Evolutionary conservation across 2,888 invertebrate genomes (phyloP).

Genomic region (Amaurobius ferox): DNA sequence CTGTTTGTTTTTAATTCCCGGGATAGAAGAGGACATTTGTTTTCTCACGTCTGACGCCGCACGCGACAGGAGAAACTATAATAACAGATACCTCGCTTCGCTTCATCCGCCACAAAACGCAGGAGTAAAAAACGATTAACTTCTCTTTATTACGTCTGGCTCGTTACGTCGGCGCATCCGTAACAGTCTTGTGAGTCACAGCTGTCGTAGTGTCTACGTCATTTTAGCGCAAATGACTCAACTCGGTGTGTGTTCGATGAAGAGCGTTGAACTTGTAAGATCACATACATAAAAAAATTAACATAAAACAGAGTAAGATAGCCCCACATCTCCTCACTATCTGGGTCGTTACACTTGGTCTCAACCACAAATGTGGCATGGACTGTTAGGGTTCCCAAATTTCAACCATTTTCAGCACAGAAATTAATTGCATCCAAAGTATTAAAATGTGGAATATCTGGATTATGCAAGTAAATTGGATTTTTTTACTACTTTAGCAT

Average conservation of each 20-base stretch:
- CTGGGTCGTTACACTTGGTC: no score
- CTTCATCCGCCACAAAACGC: not conserved
- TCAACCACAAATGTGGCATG: no score
- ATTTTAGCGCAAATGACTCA: not conserved
- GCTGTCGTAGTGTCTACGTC: constrained; percentile 29
- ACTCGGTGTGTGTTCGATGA: not conserved
- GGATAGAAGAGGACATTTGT: not conserved
- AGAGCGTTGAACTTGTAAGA: constrained; percentile 58
- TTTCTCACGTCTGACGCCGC: constrained; percentile 3
- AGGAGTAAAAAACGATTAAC: constrained; percentile 44
- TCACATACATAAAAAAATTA: not conserved
- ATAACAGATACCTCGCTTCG: not conserved
- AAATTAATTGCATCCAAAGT: no score
- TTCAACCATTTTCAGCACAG: no score
- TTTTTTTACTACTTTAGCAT: no score
- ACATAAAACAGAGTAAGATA: constrained; percentile 9
- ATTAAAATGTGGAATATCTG: no score
- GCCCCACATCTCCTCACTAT: not conserved
- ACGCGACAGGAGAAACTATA: not conserved
- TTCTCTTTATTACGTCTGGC: constrained; percentile 48
- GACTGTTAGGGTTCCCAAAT: no score
- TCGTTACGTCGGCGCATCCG: constrained; percentile 17
- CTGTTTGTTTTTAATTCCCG: not conserved
- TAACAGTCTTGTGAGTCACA: constrained; percentile 35
- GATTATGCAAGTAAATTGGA: no score